These are phyloP conservation scores for Atherinomorus stipes DNA, from an alignment of 2,113 vertebrate species.

Conservation along the genomic window DNA sequence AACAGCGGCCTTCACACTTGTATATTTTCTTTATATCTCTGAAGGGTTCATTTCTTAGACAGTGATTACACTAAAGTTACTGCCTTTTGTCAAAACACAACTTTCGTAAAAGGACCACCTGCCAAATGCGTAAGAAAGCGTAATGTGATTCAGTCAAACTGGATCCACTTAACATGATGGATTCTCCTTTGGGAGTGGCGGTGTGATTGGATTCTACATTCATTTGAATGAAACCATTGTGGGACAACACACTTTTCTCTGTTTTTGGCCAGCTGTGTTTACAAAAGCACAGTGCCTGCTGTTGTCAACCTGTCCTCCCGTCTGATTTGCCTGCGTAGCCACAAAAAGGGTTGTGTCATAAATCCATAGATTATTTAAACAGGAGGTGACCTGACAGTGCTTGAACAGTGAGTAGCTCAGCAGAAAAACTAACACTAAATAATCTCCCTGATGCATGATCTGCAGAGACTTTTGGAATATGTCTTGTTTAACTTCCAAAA, in stretches of 20 bases:
- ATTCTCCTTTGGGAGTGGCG: conserved; percentile 27
- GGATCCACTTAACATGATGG: conserved; percentile 31
- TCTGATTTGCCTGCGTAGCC: conserved; percentile 22
- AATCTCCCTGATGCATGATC: too few species aligned
- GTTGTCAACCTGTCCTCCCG: conserved; percentile 33
- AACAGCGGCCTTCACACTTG: conserved; percentile 14
- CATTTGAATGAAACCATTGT: conserved; percentile 23
- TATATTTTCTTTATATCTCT: conserved; percentile 22
- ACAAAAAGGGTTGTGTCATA: background rate
- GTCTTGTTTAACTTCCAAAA: too few species aligned
- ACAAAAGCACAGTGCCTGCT: conserved; percentile 18
- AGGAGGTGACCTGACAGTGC: conserved; percentile 14
- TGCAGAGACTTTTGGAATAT: too few species aligned
- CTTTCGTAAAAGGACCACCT: conserved; percentile 35
- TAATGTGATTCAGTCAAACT: conserved; percentile 19
- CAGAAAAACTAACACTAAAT: background rate
- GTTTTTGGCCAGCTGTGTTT: conserved; percentile 43
- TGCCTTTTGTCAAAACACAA: conserved; percentile 16
- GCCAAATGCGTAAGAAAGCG: conserved; percentile 39
- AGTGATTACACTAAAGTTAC: conserved; percentile 34
- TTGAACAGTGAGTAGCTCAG: conserved; percentile 7
- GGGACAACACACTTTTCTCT: conserved; percentile 21
- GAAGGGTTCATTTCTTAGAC: conserved; percentile 45
- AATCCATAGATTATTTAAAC: conserved; percentile 21
- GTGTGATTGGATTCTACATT: conserved; percentile 13